Percentiles rank a stretch among this genome's conserved stretches.
Evolutionary conservation across 2,888 invertebrate species (phyloP).

Genomic region (Limulus polyphemus): DNA sequence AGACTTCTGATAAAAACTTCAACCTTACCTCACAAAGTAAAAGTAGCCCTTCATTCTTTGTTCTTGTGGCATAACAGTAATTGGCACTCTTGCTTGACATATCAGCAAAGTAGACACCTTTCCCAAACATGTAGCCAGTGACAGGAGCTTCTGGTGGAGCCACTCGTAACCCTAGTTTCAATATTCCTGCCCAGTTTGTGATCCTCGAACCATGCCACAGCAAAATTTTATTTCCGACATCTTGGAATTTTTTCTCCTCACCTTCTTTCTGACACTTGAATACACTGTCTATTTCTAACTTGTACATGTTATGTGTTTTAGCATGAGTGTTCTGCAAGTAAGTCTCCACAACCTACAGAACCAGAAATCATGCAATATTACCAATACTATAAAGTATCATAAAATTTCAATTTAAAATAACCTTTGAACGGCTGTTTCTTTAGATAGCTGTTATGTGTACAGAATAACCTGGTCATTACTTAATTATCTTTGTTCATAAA

Average conservation of each 20-base stretch:
- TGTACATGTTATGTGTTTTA: constrained; percentile 39
- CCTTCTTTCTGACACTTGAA: constrained; percentile 36
- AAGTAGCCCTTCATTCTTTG: constrained; percentile 64
- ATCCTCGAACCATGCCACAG: constrained; percentile 44
- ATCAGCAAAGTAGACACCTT: constrained; percentile 94
- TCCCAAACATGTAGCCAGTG: constrained; percentile 81
- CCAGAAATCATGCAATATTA: not conserved
- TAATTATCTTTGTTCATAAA: no score
- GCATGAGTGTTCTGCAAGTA: constrained; percentile 41
- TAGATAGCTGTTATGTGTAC: no score
- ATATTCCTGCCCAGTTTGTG: constrained; percentile 42
- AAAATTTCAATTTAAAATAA: no score
- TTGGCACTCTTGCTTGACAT: constrained; percentile 98
- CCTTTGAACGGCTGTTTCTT: no score
- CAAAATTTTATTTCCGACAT: constrained; percentile 33
- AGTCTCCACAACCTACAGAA: constrained; percentile 35
- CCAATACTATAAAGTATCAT: not conserved
- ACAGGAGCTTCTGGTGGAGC: constrained; percentile 44
- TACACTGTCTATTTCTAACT: constrained; percentile 37
- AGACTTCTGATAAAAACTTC: not conserved
- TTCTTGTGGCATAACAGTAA: constrained; percentile 67
- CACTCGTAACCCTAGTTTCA: constrained; percentile 41
- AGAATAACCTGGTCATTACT: no score
- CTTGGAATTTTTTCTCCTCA: constrained; percentile 33
- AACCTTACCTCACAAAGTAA: constrained; percentile 71